A percentile compares a stretch with the other conserved stretches of the same genome.
phyloP scores from a whole-genome alignment of 2,888 invertebrate species.

The Lycaena phlaeas region DNA sequence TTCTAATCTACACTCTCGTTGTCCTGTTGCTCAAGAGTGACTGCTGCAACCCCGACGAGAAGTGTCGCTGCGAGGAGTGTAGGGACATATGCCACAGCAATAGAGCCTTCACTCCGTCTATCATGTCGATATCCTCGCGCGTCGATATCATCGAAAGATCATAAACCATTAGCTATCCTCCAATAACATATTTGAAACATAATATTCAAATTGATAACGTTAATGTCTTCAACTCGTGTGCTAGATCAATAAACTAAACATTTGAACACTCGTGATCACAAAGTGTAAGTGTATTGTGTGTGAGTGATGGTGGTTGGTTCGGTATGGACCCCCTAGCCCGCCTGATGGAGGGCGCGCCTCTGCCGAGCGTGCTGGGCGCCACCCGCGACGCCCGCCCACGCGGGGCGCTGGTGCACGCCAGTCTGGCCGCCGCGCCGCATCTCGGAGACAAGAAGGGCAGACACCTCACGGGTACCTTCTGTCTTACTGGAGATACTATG shows the following conservation, averaged over 20 bases:
- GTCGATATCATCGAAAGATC: conserved; percentile 36
- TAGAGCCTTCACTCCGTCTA: conserved; percentile 26
- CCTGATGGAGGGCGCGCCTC: conserved; percentile 82
- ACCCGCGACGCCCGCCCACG: conserved; percentile 73
- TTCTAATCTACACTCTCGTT: conserved; percentile 49
- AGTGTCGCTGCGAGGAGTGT: conserved; percentile 59
- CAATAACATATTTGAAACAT: too few species aligned
- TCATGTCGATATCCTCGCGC: conserved; percentile 42
- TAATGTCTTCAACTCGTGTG: too few species aligned
- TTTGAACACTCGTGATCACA: too few species aligned
- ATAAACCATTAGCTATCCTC: conserved; percentile 19
- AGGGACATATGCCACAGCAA: conserved; percentile 32
- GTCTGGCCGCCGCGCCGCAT: conserved; percentile 81
- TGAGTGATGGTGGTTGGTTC: conserved; percentile 22
- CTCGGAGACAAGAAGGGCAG: conserved; percentile 81
- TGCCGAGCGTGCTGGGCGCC: conserved; percentile 72
- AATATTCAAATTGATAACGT: too few species aligned
- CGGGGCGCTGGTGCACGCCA: conserved; percentile 84
- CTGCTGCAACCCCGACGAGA: conserved; percentile 43
- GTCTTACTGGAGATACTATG: conserved; percentile 92
- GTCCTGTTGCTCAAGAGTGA: conserved; percentile 43
- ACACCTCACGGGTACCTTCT: conserved; percentile 90
- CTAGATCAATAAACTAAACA: too few species aligned
- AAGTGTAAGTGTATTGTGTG: too few species aligned
- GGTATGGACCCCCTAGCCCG: conserved; percentile 88